Conservation (phyloP, 2,888 invertebrate genomes). For the Acrobasis consociella region DNA sequence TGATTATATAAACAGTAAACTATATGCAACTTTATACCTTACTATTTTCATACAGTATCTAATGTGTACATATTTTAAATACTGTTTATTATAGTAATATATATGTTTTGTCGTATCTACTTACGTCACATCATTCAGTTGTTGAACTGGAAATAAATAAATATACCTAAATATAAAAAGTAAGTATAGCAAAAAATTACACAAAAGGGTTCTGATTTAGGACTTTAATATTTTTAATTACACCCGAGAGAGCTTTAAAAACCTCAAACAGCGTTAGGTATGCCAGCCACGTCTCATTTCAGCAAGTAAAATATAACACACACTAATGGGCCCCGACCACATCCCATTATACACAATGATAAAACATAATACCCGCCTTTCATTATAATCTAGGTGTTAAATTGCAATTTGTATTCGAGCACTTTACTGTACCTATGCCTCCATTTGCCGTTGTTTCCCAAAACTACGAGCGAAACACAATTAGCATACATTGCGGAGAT, state of each 20-base stretch:
- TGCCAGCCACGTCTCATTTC: background rate
- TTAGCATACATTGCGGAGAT: constrained; percentile 1
- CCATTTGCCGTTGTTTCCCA: background rate
- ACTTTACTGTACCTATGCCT: background rate
- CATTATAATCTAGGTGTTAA: background rate
- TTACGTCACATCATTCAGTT: no score
- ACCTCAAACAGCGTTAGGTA: background rate
- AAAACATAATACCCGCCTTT: constrained; percentile 2
- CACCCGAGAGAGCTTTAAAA: background rate
- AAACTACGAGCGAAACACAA: constrained; percentile 1
- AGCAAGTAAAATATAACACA: background rate
- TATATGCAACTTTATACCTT: no score
- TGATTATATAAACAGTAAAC: no score
- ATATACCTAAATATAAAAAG: no score
- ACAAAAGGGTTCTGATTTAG: background rate
- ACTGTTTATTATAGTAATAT: no score
- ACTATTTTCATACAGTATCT: no score
- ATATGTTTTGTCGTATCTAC: no score
- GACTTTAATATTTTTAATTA: background rate
- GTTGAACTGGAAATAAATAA: no score
- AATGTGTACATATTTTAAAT: no score
- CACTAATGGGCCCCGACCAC: background rate
- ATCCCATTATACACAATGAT: background rate
- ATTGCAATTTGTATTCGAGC: background rate
- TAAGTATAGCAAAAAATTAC: no score